A percentile compares a stretch with the other conserved stretches of the same genome.
Evolutionary conservation across 1,140 invertebrate species (phyloP).

Genomic region (Frieseomelitta varia): DNA sequence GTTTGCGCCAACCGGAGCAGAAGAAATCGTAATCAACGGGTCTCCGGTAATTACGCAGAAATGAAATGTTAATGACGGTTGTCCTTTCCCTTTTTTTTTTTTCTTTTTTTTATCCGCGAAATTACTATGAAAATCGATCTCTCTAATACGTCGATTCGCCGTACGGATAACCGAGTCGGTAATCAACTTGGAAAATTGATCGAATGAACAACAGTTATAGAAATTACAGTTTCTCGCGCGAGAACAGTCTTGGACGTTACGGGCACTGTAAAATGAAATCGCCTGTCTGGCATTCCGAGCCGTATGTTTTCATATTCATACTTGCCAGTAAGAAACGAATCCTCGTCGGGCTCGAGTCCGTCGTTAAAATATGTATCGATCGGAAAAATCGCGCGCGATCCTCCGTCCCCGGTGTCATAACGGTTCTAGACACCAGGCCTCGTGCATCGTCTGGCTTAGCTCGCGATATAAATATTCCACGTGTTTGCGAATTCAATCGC

Average conservation of each 20-base stretch:
- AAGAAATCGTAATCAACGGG: neutral
- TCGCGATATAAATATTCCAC: constrained; percentile 40
- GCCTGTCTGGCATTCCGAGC: neutral
- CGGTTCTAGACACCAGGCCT: neutral
- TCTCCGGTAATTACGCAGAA: neutral
- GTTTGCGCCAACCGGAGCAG: neutral
- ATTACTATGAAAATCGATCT: neutral
- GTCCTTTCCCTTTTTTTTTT: too few species aligned
- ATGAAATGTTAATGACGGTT: neutral
- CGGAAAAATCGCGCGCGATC: constrained; percentile 22
- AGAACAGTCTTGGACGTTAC: neutral
- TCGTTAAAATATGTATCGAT: constrained; percentile 15
- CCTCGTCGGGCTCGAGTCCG: neutral
- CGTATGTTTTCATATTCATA: neutral
- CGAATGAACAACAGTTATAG: neutral
- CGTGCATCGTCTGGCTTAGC: neutral
- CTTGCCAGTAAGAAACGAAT: neutral
- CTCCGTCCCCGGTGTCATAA: neutral
- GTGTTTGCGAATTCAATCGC: constrained; percentile 59
- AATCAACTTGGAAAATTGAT: neutral
- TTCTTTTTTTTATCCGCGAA: neutral
- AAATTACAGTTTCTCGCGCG: neutral
- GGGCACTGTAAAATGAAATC: neutral
- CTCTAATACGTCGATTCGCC: neutral
- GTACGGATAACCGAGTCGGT: neutral